phyloP scores from a whole-genome alignment of 2,113 vertebrate genomes.

The Oncorhynchus clarkii region DNA sequence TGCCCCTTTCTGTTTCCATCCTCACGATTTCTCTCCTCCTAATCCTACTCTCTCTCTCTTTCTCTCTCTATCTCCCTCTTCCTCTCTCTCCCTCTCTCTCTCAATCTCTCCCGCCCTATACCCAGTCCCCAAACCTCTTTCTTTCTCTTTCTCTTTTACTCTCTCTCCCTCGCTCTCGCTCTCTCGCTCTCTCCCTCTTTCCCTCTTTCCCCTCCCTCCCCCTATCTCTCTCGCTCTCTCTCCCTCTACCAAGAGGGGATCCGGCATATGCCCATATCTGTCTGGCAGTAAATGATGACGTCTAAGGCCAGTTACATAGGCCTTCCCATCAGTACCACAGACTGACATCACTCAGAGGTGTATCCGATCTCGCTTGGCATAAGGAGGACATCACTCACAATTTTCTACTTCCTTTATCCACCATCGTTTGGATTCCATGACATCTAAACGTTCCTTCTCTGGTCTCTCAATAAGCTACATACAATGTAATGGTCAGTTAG shows the following conservation, averaged over 20 bases:
- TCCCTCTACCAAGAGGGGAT: constrained; percentile 32
- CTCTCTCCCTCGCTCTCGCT: too few relatives aligned
- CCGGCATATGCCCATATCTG: constrained; percentile 45
- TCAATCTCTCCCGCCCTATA: too few relatives aligned
- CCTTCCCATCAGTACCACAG: constrained; percentile 32
- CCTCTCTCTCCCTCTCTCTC: too few relatives aligned
- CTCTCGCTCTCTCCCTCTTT: too few relatives aligned
- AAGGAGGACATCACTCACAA: background rate
- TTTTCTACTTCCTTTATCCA: background rate
- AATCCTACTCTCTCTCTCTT: background rate
- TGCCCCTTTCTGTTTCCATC: background rate
- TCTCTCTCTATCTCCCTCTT: too few relatives aligned
- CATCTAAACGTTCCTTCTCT: background rate
- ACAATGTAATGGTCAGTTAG: background rate
- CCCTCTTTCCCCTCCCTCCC: too few relatives aligned
- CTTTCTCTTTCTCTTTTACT: too few relatives aligned
- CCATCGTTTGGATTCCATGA: background rate
- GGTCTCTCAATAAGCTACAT: background rate
- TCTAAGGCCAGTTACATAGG: constrained; percentile 10
- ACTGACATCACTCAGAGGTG: background rate
- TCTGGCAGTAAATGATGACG: constrained; percentile 53
- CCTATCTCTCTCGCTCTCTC: background rate
- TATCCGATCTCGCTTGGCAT: background rate
- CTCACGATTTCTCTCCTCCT: background rate
- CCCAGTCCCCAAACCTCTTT: too few relatives aligned